These are phyloP conservation scores for Saiga tatarica DNA, from an alignment of 2,113 vertebrate species.

Conservation along the genomic window DNA sequence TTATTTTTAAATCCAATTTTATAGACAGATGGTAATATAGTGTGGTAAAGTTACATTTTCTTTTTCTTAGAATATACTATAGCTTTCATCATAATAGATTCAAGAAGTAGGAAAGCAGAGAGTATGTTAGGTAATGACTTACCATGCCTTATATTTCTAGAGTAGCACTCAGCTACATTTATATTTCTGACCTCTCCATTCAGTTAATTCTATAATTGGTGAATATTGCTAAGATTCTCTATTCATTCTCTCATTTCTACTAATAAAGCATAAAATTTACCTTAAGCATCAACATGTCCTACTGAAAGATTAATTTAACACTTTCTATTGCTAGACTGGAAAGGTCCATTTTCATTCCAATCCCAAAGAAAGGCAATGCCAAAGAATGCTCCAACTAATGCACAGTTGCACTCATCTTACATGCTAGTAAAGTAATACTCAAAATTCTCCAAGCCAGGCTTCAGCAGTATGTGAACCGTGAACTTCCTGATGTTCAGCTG, in stretches of 20 bases:
- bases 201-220: neutral
- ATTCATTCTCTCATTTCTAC: neutral
- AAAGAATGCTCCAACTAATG: too few relatives aligned
- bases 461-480: too few relatives aligned
- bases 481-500: too few relatives aligned
- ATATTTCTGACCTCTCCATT: neutral
- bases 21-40: neutral
- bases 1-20: neutral
- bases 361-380: too few relatives aligned
- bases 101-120: neutral
- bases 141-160: neutral
- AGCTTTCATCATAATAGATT: neutral
- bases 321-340: neutral
- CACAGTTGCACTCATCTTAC: too few relatives aligned
- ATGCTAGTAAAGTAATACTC: too few relatives aligned
- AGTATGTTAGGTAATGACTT: neutral
- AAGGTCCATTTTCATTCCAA: too few relatives aligned
- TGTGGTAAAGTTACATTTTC: neutral
- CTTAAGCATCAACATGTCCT: neutral
- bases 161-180: neutral
- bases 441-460: too few relatives aligned
- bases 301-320: neutral
- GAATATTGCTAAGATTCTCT: neutral
- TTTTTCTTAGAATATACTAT: neutral
- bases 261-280: neutral